These are phyloP conservation scores for Dascyllus trimaculatus DNA, from an alignment of 2,113 vertebrate genomes.

Conservation along the genomic window DNA sequence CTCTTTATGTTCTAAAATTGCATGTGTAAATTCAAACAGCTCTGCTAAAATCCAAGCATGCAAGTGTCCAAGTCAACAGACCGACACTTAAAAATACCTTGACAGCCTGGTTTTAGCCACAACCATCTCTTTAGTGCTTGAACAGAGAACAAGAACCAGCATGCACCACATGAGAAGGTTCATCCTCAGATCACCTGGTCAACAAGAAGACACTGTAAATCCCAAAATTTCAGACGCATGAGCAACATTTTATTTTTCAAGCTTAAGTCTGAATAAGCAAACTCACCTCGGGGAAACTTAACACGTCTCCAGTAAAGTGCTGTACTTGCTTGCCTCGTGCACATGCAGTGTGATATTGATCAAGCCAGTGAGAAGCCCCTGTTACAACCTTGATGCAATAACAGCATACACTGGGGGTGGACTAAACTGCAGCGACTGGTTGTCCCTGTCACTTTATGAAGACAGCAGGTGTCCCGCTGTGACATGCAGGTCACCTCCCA, in stretches of 20 bases:
- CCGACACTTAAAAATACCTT: slow-evolving; percentile 66
- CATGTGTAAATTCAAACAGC: too few species aligned
- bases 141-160: slow-evolving; percentile 71
- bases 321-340: slow-evolving; percentile 5
- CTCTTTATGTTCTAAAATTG: too few species aligned
- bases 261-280: slow-evolving; percentile 2
- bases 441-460: slow-evolving; percentile 42
- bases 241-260: background rate
- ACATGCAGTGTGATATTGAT: slow-evolving; percentile 30
- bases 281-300: slow-evolving; percentile 52
- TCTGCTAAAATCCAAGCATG: background rate
- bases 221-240: background rate
- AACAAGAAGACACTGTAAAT: background rate
- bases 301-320: slow-evolving; percentile 19
- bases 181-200: slow-evolving; percentile 60
- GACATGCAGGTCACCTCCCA: slow-evolving; percentile 45
- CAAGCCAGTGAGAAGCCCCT: slow-evolving; percentile 16
- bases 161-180: slow-evolving; percentile 66
- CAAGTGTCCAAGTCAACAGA: background rate
- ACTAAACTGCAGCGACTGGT: background rate
- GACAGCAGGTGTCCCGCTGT: slow-evolving; percentile 65
- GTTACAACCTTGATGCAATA: background rate
- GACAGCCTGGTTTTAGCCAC: slow-evolving; percentile 45
- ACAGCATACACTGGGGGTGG: background rate
- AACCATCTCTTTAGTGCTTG: slow-evolving; percentile 52